Percentiles rank a stretch among this genome's conserved stretches.
phyloP scores from a whole-genome alignment of 1,140 invertebrate species.

The Holcopasites calliopsidis region DNA sequence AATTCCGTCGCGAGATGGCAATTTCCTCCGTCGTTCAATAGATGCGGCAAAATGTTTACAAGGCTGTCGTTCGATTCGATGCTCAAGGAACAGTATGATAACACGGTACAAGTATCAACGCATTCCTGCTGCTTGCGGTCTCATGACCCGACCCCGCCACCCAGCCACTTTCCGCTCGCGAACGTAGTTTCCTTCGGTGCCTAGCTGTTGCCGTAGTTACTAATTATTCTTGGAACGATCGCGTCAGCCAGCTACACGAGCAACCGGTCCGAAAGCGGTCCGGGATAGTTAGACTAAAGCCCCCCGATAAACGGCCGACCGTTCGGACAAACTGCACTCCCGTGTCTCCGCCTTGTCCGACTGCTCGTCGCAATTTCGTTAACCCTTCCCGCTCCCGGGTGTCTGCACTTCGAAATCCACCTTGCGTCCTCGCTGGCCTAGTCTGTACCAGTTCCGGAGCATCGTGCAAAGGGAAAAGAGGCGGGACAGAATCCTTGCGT shows the following conservation, averaged over 20 bases:
- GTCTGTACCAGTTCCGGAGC: too few species aligned
- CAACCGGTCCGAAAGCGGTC: constrained; percentile 33
- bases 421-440: too few species aligned
- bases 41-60: neutral
- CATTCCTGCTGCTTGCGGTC: constrained; percentile 31
- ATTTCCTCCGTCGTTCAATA: too few species aligned
- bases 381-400: too few species aligned
- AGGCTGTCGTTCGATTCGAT: neutral
- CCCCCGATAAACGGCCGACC: too few species aligned
- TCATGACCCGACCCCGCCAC: neutral
- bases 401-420: too few species aligned
- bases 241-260: constrained; percentile 23
- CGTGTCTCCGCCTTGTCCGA: neutral
- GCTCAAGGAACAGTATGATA: too few species aligned
- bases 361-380: neutral
- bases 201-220: constrained; percentile 41
- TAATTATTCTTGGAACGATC: constrained; percentile 69
- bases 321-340: neutral
- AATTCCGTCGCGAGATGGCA: too few species aligned
- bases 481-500: too few species aligned
- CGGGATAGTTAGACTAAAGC: constrained; percentile 38
- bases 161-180: constrained; percentile 40
- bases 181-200: constrained; percentile 61
- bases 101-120: constrained; percentile 13
- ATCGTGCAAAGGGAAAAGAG: too few species aligned